Conservation (phyloP, 2,113 vertebrate genomes). For the Eptesicus fuscus region DNA sequence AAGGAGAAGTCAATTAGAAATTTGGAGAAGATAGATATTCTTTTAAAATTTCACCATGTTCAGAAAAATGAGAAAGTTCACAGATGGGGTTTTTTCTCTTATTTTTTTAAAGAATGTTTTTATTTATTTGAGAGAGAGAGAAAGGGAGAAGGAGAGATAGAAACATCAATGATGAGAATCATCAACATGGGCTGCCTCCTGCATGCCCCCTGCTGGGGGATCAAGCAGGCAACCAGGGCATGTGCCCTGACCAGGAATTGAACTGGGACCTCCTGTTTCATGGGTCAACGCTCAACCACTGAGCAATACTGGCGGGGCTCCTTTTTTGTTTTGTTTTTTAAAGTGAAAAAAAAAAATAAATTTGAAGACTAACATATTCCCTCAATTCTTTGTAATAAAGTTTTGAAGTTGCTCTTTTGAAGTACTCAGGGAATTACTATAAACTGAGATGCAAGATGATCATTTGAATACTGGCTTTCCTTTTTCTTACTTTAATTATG, state of each 20-base stretch:
- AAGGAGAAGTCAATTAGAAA: slow-evolving; percentile 18
- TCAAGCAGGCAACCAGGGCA: too few relatives aligned
- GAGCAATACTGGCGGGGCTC: too few relatives aligned
- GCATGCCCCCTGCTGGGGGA: too few relatives aligned
- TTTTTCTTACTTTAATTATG: background rate
- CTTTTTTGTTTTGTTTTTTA: background rate
- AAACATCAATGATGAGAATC: too few relatives aligned
- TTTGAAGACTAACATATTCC: background rate
- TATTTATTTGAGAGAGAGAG: too few relatives aligned
- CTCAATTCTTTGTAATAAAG: background rate
- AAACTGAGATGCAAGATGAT: background rate
- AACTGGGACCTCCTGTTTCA: too few relatives aligned
- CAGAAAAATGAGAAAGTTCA: background rate
- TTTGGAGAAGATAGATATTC: background rate
- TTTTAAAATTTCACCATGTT: slow-evolving; percentile 15
- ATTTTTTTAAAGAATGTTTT: too few relatives aligned
- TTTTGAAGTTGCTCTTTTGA: background rate
- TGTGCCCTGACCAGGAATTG: too few relatives aligned
- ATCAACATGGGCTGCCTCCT: too few relatives aligned
- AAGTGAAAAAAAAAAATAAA: background rate
- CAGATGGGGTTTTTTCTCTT: background rate
- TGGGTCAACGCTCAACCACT: too few relatives aligned
- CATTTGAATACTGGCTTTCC: background rate
- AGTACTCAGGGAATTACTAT: background rate
- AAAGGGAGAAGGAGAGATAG: too few relatives aligned